Base-by-base conservation (phyloP, 2,888 invertebrate species). In the Plagodis dolabraria region DNA sequence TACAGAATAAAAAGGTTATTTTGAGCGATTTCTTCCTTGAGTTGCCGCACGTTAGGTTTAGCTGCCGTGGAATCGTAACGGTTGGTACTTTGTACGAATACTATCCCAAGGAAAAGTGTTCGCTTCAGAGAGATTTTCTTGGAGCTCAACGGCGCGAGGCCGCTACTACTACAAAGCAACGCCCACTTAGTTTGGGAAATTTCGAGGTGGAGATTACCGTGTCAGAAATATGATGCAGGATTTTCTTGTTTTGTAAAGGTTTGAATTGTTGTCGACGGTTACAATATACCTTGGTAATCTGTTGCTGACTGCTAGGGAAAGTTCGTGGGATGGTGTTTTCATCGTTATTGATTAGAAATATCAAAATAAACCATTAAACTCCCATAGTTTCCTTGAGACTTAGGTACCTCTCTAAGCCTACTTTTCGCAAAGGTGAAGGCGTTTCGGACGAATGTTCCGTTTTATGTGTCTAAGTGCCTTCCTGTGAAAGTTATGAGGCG, bases 41-140 rank as follows among this genome's bases (percentile, higher is more conserved):
- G 64, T 69, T 62, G 60, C 63, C 63, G 60, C 60, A 63, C 61
- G 63, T 54, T 64, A 66, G 65, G 70, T 69, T 72, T 67, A 72
- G 47, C 47, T 12, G 33, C 33, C n/a, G 64, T 48, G 65, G 64
- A 71, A 72, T 68, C 63, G 65, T 61, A 53, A 43, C 49, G 43
- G 50, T 53, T 46, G 35, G n/a, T 55, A 42, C 51, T 51, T 51
- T 51, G 53, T 8, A 36, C 36, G 8, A 8, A 5, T 36, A 7
- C 10, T 54, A 51, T 10, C 40, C 50, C 51, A 40, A 40, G 54
- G 46, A 47, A 36, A 36, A 47, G 36, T 44, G 49, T 59, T 35
- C 46, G 50, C 59, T 42, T 46, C 44, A 38, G 54, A 36, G 59
- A 59, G 54, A 60, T 60, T 60, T 54, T 47, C 47, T 47, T 43